A percentile compares a stretch with the other conserved stretches of the same genome.
Evolutionary conservation across 2,888 invertebrate genomes (phyloP).

Genomic region (Pheosia gnoma): DNA sequence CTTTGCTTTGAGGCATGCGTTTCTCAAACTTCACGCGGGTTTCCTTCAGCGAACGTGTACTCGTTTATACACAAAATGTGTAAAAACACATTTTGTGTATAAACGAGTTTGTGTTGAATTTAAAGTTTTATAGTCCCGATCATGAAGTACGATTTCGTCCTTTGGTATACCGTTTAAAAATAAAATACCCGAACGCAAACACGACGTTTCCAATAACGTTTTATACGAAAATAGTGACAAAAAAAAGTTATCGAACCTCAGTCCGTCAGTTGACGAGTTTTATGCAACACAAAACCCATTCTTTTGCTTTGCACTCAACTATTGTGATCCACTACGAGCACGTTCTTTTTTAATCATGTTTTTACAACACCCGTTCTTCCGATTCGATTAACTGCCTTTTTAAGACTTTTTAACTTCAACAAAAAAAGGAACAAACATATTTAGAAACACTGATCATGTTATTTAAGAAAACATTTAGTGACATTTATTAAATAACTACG

Average conservation of each 20-base stretch:
- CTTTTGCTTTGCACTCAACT: slow-evolving; percentile 18
- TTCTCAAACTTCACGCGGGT: slow-evolving; percentile 57
- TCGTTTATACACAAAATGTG: slow-evolving; percentile 10
- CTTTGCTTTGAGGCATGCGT: slow-evolving; percentile 51
- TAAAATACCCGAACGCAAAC: background rate
- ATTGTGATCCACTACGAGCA: slow-evolving; percentile 12
- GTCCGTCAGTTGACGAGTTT: slow-evolving; percentile 18
- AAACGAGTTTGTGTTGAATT: slow-evolving; percentile 27
- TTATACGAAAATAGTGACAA: background rate
- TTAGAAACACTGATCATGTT: background rate
- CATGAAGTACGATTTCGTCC: too few species aligned
- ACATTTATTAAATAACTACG: background rate
- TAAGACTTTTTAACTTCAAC: background rate
- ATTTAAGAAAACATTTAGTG: background rate
- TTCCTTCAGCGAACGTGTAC: slow-evolving; percentile 20
- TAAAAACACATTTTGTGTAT: slow-evolving; percentile 23
- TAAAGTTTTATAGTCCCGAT: too few species aligned
- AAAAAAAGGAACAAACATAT: background rate
- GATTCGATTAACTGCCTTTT: background rate
- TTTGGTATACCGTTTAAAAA: background rate
- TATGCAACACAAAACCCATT: slow-evolving; percentile 25
- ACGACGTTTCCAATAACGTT: background rate
- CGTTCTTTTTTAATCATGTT: slow-evolving; percentile 9
- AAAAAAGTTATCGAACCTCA: slow-evolving; percentile 24
- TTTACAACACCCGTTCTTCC: slow-evolving; percentile 1